These are phyloP conservation scores for Cetonia aurata DNA, from an alignment of 2,888 invertebrate species.

Conservation along the genomic window DNA sequence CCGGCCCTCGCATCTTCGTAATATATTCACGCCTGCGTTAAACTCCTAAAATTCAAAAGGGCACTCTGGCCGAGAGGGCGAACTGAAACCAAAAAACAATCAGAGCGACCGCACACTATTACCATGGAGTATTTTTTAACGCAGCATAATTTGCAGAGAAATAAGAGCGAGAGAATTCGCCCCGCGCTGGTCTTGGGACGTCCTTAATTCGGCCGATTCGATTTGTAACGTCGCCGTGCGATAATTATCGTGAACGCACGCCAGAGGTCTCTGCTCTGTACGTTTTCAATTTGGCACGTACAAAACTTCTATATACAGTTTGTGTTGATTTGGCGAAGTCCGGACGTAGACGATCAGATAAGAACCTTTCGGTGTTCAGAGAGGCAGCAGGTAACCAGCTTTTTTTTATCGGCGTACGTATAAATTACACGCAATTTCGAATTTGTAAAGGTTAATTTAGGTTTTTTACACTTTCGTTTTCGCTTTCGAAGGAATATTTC, in stretches of 20 bases:
- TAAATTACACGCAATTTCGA: not conserved
- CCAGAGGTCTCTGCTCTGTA: not conserved
- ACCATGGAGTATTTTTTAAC: conserved; percentile 6
- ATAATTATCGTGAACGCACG: conserved; percentile 9
- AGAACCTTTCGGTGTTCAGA: not conserved
- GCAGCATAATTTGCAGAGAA: not conserved
- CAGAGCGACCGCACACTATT: conserved; percentile 5
- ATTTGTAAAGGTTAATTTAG: conserved; percentile 1
- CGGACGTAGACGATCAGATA: conserved; percentile 1
- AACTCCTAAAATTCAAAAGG: conserved; percentile 4
- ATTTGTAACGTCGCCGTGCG: not conserved
- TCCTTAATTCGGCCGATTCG: conserved; percentile 4
- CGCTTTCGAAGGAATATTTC: not conserved
- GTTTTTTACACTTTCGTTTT: not conserved
- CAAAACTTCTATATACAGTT: not conserved
- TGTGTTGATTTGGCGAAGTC: not conserved
- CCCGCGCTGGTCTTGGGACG: not conserved
- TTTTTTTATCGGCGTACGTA: not conserved
- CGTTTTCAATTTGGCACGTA: conserved; percentile 12
- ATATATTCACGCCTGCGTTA: conserved; percentile 33
- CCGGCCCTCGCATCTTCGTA: not conserved
- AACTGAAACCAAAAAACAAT: not conserved
- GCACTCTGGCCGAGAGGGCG: not conserved
- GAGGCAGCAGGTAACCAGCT: not conserved
- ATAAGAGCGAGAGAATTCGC: not conserved